phyloP scores from a whole-genome alignment of 2,888 invertebrate genomes.

The Ommatoiulus sabulosus region DNA sequence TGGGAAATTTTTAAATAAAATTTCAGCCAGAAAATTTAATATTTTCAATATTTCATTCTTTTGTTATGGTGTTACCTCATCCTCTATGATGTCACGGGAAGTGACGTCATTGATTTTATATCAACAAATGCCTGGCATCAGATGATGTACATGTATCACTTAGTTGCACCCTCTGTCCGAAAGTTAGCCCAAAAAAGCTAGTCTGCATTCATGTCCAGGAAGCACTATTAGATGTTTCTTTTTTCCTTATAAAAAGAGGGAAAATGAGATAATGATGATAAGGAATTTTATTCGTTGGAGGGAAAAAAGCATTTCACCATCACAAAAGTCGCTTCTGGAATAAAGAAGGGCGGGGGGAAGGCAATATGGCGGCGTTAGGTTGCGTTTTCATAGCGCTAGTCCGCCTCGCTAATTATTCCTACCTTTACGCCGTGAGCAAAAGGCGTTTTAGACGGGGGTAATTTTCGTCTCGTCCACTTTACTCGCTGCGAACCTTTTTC shows the following conservation, averaged over 20 bases:
- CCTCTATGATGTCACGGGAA: too few species aligned
- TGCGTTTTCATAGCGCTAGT: background rate
- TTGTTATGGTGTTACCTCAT: too few species aligned
- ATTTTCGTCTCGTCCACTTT: background rate
- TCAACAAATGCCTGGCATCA: too few species aligned
- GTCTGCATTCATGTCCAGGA: background rate
- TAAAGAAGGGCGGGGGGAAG: slow-evolving; percentile 2
- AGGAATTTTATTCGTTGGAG: background rate
- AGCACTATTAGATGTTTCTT: background rate
- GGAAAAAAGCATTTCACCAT: background rate
- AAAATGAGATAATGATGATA: slow-evolving; percentile 15
- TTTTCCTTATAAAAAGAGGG: background rate
- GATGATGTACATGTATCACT: too few species aligned
- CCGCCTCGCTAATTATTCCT: slow-evolving; percentile 40
- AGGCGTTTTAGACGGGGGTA: slow-evolving; percentile 7
- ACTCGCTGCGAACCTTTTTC: background rate
- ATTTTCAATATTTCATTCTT: too few species aligned
- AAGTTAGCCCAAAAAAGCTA: too few species aligned
- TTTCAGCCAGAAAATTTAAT: too few species aligned
- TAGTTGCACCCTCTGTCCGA: too few species aligned
- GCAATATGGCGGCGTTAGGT: background rate
- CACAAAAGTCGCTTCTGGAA: slow-evolving; percentile 24
- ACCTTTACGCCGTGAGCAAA: background rate
- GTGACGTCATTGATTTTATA: too few species aligned
- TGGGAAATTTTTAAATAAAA: too few species aligned